phyloP scores from a whole-genome alignment of 2,113 vertebrate genomes.

The Dipodomys ordii region DNA sequence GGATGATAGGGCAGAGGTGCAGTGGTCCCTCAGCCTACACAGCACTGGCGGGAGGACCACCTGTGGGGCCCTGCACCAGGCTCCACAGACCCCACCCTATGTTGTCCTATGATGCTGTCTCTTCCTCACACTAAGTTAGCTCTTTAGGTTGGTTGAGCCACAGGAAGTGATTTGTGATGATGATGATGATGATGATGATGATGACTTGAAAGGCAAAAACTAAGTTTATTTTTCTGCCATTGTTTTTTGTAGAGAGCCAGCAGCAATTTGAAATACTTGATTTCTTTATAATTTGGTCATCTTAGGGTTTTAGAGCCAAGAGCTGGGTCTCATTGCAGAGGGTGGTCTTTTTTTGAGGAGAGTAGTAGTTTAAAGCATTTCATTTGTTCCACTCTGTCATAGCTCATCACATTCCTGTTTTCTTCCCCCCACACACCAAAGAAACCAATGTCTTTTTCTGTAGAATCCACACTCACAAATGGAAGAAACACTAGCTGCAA shows the following conservation, averaged over 20 bases:
- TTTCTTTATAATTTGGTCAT: constrained; percentile 55
- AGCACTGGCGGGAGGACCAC: not conserved
- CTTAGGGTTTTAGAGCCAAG: constrained; percentile 65
- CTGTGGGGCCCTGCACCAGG: not conserved
- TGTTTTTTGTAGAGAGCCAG: constrained; percentile 79
- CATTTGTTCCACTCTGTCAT: constrained; percentile 41
- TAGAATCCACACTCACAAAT: constrained; percentile 4
- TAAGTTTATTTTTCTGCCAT: constrained; percentile 82
- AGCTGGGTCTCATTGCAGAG: constrained; percentile 18
- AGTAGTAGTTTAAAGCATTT: constrained; percentile 10
- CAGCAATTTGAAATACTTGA: constrained; percentile 58
- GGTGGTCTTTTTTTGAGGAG: not conserved
- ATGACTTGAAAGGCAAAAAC: constrained; percentile 72
- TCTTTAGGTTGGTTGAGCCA: constrained; percentile 27
- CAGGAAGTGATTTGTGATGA: constrained; percentile 65
- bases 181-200: constrained; percentile 64
- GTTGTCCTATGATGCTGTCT: not conserved
- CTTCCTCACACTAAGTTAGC: not conserved
- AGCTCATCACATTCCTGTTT: constrained; percentile 65
- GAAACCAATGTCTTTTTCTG: constrained; percentile 76
- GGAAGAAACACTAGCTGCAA: constrained; percentile 70
- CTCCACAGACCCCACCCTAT: not conserved
- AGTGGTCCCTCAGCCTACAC: not conserved
- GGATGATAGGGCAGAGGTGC: not conserved
- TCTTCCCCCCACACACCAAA: constrained; percentile 83